Conservation (phyloP, 2,797 vertebrate genomes). For the Coreius guichenoti region DNA sequence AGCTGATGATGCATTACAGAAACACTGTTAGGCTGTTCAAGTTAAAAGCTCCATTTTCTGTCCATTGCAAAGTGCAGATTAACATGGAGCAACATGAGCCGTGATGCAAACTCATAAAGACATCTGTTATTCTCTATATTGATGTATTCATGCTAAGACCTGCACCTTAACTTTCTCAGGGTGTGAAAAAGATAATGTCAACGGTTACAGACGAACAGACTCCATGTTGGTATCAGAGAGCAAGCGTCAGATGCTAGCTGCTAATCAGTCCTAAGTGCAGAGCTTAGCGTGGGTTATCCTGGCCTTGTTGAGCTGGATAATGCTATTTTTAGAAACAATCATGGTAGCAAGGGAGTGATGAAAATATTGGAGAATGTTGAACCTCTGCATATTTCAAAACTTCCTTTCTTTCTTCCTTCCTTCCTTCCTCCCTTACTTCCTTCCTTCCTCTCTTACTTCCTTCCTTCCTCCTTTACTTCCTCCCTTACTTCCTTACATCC, state of each 20-base stretch:
- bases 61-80: not conserved
- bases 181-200: not conserved
- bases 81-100: not conserved
- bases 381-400: not conserved
- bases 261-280: constrained; percentile 49
- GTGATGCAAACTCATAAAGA: not conserved
- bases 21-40: not conserved
- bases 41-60: not conserved
- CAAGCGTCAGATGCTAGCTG: constrained; percentile 39
- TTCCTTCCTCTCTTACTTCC: too few species aligned
- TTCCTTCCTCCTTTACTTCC: too few species aligned
- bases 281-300: constrained; percentile 31
- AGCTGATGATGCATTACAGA: not conserved
- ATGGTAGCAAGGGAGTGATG: not conserved
- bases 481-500: not conserved
- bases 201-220: not conserved
- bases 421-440: too few species aligned
- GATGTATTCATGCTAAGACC: not conserved
- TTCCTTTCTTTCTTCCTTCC: too few species aligned
- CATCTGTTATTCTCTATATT: not conserved
- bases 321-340: constrained; percentile 36
- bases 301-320: constrained; percentile 30
- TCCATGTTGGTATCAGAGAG: constrained; percentile 37
- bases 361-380: not conserved
- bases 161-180: not conserved